A percentile compares a stretch with the other conserved stretches of the same genome.
Evolutionary conservation across 2,888 invertebrate species (phyloP).

Genomic region (Xylophagus ater): DNA sequence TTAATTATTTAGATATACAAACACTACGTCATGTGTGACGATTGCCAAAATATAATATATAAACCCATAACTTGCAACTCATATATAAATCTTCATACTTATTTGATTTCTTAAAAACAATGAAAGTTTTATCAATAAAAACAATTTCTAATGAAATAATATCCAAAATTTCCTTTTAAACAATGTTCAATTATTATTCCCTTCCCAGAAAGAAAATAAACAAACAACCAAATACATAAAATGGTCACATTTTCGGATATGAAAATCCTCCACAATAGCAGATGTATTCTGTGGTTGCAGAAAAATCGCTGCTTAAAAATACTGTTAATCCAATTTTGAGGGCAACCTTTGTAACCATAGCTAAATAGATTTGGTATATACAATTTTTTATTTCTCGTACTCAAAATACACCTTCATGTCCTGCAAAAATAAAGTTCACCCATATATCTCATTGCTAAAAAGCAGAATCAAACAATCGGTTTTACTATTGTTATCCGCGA

Average conservation of each 20-base stretch:
- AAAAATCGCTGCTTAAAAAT: not conserved
- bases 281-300: not conserved
- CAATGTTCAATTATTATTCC: too few species aligned
- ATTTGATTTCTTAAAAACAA: too few species aligned
- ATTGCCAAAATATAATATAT: too few species aligned
- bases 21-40: too few species aligned
- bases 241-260: conserved; percentile 1
- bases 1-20: too few species aligned
- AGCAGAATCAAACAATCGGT: conserved; percentile 13
- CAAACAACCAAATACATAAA: not conserved
- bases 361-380: not conserved
- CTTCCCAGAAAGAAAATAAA: too few species aligned
- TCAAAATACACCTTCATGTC: not conserved
- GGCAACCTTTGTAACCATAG: not conserved
- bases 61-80: too few species aligned
- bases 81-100: too few species aligned
- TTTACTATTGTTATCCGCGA: conserved; percentile 12
- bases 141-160: too few species aligned
- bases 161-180: too few species aligned
- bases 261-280: not conserved
- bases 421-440: not conserved
- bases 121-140: conserved; percentile 14
- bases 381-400: not conserved
- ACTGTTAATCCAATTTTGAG: not conserved
- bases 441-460: too few species aligned